Base-by-base conservation (phyloP, 1,140 invertebrate genomes). In the Saccostrea cuccullata region DNA sequence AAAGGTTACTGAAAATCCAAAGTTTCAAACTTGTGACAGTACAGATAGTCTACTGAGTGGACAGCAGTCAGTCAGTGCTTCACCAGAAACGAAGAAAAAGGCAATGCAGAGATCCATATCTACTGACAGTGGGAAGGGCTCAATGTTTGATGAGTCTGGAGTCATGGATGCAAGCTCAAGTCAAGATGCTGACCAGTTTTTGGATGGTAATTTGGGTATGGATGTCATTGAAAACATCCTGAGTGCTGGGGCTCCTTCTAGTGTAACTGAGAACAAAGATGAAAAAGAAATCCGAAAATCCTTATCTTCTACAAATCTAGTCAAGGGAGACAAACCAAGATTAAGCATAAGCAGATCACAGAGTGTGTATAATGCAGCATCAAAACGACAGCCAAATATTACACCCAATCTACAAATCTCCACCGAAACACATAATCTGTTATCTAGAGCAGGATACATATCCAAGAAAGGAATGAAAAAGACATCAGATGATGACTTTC, bases 341-440 rank as follows among this genome's bases (percentile, higher is more conserved):
- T 82, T 67, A 30, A 85, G 85, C 60, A 89, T 92, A 2, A 89
- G 87, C 23, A 84, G 93, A 55, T 92, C 92, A 6, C 89, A 92
- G n/a, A 93, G 93, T 67, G 87, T 93, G 67, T 91, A 91, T 87
- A 87, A 82, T 55, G 86, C 87, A 85, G 58, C 84, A 73, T 88
- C 55, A 6, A 90, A 87, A 30, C 88, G 84, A 15, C 90, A 90
- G n/a, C 89, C 86, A 82, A 93, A 93, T 84, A 89, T 91, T 17
- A 92, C 92, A 85, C 93, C 93, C 11, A 92, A 94, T 60, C 82
- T 94, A 55, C 91, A 93, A 84, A 94, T 94, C 17, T 92, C 90
- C 5, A 85, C 89, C 58, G 93, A 94, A 77, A 94, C 93, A 23
- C 93, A 94, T 56, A 93, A 92, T 56, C 67, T 94, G 9, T 85